Base-by-base conservation (phyloP, 2,888 invertebrate genomes). In the Aphrophora alni region DNA sequence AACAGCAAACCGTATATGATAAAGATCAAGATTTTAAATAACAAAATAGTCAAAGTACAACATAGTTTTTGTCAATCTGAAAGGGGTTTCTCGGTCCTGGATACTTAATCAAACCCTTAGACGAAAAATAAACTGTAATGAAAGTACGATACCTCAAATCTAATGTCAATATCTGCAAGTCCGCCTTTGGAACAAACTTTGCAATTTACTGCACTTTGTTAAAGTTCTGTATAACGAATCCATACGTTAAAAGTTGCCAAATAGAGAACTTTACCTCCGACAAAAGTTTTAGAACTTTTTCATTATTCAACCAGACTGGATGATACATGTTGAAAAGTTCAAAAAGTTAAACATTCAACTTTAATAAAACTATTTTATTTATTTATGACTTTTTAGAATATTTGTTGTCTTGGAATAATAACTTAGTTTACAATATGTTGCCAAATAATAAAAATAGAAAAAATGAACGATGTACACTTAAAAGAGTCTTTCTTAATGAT, bases 171-270 rank as follows among this genome's bases (percentile, higher is more conserved):
- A 59, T 59, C 59, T 44, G 44, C 59, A 59, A 59, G 59, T 59
- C 21, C 21, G 21, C 59, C 7, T n/a, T 5, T 44, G 17, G 14
- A 21, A 21, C 33, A 59, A 59, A 59, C 21, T 59, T 59, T 59
- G 59, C 4, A 59, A 59, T 59, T 59, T 59, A 59, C 59, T 21
- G 21, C 59, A 21, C 59, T 59, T 44, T 5, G 59, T 59, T 59
- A 59, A 44, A 59, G 59, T 59, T 59, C 59, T 21, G 59, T 59
- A 59, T 59, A 59, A 59, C 59, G 21, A 59, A 59, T 59, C 59
- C 59, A 59, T 59, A 59, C 59, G 59, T 59, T 59, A 59, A 59
- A 59, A 59, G 59, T 59, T 59, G 59, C 59, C 59, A 59, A 59
- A 59, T 59, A 59, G 21, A 59, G 21, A 59, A 59, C 59, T 59